Conservation (phyloP, 2,888 invertebrate genomes). For the Pilophorus perplexus region DNA sequence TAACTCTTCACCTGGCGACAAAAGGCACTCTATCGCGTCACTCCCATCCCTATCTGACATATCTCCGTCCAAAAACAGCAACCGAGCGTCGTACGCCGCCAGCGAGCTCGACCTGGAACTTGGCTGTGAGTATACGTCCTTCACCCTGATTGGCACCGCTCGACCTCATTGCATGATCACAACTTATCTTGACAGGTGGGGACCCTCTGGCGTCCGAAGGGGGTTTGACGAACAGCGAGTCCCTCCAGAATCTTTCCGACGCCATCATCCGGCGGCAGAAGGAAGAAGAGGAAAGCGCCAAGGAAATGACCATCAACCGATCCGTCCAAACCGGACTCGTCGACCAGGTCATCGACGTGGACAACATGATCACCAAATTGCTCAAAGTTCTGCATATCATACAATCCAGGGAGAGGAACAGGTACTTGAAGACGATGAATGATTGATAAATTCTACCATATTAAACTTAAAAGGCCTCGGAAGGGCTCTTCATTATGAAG, state of each 20-base stretch:
- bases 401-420: constrained; percentile 31
- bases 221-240: constrained; percentile 57
- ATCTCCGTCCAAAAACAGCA: constrained; percentile 40
- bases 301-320: constrained; percentile 48
- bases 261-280: constrained; percentile 72
- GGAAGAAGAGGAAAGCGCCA: constrained; percentile 52
- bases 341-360: constrained; percentile 72
- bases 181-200: too few species aligned
- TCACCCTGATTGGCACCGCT: too few species aligned
- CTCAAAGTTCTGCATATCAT: constrained; percentile 58
- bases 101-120: constrained; percentile 42
- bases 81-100: constrained; percentile 41
- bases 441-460: background rate
- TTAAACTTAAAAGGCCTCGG: too few species aligned
- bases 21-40: constrained; percentile 46
- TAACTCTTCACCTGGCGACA: constrained; percentile 44
- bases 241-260: constrained; percentile 73
- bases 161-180: too few species aligned
- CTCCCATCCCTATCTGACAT: constrained; percentile 43
- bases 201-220: constrained; percentile 26
- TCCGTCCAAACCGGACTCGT: constrained; percentile 63
- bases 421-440: background rate
- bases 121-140: constrained; percentile 40
- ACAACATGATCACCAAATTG: constrained; percentile 70
- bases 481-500: too few species aligned